These are phyloP conservation scores for Lacanobia wlatinum DNA, from an alignment of 2,888 invertebrate genomes.

Conservation along the genomic window DNA sequence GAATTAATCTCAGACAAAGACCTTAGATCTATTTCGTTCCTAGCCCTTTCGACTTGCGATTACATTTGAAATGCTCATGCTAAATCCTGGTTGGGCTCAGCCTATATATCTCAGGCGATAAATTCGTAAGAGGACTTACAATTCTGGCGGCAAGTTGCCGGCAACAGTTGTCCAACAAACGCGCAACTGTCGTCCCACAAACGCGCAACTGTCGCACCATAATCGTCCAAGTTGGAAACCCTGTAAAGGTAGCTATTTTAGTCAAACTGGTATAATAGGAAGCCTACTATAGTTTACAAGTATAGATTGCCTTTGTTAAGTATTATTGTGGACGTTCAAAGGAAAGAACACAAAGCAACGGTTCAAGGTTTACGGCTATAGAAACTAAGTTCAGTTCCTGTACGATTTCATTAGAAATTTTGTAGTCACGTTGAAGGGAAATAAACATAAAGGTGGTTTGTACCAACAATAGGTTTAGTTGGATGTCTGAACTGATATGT, in stretches of 20 bases:
- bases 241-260: slow-evolving; percentile 67
- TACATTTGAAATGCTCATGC: slow-evolving; percentile 41
- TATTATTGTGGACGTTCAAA: slow-evolving; percentile 71
- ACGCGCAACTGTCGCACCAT: not conserved
- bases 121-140: slow-evolving; percentile 30
- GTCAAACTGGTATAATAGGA: slow-evolving; percentile 70
- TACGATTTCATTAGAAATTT: slow-evolving; percentile 37
- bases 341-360: slow-evolving; percentile 60
- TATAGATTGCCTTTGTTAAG: slow-evolving; percentile 73
- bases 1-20: slow-evolving; percentile 51
- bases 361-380: slow-evolving; percentile 60
- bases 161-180: not conserved
- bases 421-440: slow-evolving; percentile 26
- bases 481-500: slow-evolving; percentile 2
- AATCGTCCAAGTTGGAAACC: slow-evolving; percentile 40
- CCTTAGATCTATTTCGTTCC: slow-evolving; percentile 33
- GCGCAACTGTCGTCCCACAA: not conserved
- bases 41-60: slow-evolving; percentile 41
- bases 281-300: slow-evolving; percentile 72
- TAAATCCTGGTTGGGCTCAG: slow-evolving; percentile 33
- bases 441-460: not conserved
- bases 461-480: not conserved
- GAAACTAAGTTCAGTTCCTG: slow-evolving; percentile 53
- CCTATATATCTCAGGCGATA: slow-evolving; percentile 26
- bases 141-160: not conserved